A percentile compares a stretch with the other conserved stretches of the same genome.
Evolutionary conservation across 2,797 vertebrate species (phyloP).

Genomic region (Eleutherodactylus coqui): DNA sequence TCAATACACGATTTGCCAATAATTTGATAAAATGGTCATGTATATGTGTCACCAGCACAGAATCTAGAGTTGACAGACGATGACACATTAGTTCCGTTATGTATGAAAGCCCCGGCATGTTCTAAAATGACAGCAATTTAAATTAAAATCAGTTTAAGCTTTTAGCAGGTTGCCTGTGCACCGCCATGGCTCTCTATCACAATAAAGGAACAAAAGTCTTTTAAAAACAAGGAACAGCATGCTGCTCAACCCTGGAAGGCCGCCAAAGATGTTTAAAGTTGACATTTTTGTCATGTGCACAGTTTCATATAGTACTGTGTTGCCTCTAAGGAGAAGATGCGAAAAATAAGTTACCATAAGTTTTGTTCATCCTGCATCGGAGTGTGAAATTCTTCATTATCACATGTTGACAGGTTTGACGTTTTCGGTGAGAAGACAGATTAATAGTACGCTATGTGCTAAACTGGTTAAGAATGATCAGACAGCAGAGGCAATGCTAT

Average conservation of each 20-base stretch:
- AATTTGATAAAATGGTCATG: conserved; percentile 8
- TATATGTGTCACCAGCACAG: conserved; percentile 9
- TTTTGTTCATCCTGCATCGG: background rate
- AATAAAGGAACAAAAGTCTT: conserved; percentile 25
- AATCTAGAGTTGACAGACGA: conserved; percentile 8
- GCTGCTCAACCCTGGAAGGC: background rate
- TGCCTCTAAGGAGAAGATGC: conserved; percentile 6
- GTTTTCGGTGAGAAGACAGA: background rate
- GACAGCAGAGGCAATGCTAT: background rate
- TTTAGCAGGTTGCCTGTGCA: conserved; percentile 16
- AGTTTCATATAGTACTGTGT: background rate
- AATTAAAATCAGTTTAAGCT: conserved; percentile 29
- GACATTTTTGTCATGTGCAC: conserved; percentile 17
- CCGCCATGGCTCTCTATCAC: conserved; percentile 21
- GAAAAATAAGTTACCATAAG: background rate
- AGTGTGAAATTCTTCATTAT: conserved; percentile 38
- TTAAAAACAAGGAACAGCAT: conserved; percentile 14
- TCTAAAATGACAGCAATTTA: conserved; percentile 27
- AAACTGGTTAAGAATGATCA: background rate
- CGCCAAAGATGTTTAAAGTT: background rate
- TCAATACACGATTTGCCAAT: conserved; percentile 9
- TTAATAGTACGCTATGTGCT: background rate
- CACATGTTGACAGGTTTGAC: conserved; percentile 33
- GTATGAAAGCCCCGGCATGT: conserved; percentile 21
- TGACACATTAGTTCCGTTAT: conserved; percentile 31